Conservation (phyloP, 2,113 vertebrate species). For the Prietella phreatophila region DNA sequence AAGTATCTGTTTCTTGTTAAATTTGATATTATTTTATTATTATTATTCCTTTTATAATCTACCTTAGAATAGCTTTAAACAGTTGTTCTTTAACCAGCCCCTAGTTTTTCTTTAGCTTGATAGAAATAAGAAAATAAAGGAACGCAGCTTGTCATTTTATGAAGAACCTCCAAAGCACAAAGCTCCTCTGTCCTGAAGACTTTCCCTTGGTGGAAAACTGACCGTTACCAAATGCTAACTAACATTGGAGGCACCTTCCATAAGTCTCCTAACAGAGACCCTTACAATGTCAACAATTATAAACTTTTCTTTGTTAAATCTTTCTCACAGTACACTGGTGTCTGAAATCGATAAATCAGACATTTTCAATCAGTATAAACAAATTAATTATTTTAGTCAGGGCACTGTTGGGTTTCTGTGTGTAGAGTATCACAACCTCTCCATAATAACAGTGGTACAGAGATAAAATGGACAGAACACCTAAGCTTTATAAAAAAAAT, state of each 20-base stretch:
- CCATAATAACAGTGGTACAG: too few relatives aligned
- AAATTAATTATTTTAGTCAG: too few relatives aligned
- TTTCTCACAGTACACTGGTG: too few relatives aligned
- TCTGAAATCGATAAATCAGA: too few relatives aligned
- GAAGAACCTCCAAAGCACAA: not conserved
- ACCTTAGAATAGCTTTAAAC: not conserved
- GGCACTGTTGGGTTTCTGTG: too few relatives aligned
- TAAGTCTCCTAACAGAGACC: not conserved
- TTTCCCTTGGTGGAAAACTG: not conserved
- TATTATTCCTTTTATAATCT: not conserved
- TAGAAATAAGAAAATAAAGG: not conserved
- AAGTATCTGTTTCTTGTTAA: not conserved
- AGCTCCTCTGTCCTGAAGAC: not conserved
- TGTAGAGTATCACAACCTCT: too few relatives aligned
- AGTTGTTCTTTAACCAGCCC: not conserved
- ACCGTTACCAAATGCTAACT: not conserved
- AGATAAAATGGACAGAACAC: too few relatives aligned
- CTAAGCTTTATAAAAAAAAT: too few relatives aligned
- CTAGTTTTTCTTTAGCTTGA: not conserved
- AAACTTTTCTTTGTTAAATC: too few relatives aligned
- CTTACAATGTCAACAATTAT: not conserved
- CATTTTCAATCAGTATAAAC: too few relatives aligned
- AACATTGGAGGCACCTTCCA: not conserved
- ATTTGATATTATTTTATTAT: not conserved
- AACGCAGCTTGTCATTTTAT: not conserved